phyloP scores from a whole-genome alignment of 2,888 invertebrate genomes.

The Cerastoderma edule region DNA sequence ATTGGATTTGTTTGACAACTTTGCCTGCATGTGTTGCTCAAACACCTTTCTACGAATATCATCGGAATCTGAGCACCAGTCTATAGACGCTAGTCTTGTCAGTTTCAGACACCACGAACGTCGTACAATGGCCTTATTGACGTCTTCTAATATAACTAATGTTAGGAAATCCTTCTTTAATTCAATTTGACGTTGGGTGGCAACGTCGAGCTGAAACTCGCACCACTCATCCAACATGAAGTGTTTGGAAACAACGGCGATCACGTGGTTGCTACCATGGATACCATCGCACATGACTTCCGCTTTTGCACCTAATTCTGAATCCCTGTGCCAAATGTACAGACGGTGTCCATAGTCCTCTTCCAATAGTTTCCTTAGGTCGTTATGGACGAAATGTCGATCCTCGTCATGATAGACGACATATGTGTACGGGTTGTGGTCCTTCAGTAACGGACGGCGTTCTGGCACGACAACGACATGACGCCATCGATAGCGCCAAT shows the following conservation, averaged over 20 bases:
- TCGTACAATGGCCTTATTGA: constrained; percentile 22
- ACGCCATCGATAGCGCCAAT: constrained; percentile 21
- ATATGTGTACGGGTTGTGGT: constrained; percentile 22
- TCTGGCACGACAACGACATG: constrained; percentile 7
- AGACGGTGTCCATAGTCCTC: constrained; percentile 22
- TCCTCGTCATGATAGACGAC: constrained; percentile 30
- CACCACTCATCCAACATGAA: constrained; percentile 56
- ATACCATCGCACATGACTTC: constrained; percentile 49
- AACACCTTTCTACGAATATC: constrained; percentile 32
- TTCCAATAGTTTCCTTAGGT: constrained; percentile 24
- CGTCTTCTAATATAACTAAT: constrained; percentile 41
- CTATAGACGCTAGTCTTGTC: constrained; percentile 26
- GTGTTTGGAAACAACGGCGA: constrained; percentile 50
- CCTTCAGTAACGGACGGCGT: constrained; percentile 8
- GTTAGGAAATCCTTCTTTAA: constrained; percentile 32
- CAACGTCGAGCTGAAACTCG: constrained; percentile 52
- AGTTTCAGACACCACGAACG: constrained; percentile 34
- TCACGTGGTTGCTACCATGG: constrained; percentile 41
- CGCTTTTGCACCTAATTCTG: constrained; percentile 20
- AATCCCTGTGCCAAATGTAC: constrained; percentile 28
- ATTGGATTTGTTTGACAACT: background rate
- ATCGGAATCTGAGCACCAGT: constrained; percentile 27
- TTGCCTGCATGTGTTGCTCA: constrained; percentile 31
- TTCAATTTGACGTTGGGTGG: constrained; percentile 34
- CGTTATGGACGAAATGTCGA: constrained; percentile 8